Conservation (phyloP, 64 coral and sea anemone species). For the Montipora sp. region DNA sequence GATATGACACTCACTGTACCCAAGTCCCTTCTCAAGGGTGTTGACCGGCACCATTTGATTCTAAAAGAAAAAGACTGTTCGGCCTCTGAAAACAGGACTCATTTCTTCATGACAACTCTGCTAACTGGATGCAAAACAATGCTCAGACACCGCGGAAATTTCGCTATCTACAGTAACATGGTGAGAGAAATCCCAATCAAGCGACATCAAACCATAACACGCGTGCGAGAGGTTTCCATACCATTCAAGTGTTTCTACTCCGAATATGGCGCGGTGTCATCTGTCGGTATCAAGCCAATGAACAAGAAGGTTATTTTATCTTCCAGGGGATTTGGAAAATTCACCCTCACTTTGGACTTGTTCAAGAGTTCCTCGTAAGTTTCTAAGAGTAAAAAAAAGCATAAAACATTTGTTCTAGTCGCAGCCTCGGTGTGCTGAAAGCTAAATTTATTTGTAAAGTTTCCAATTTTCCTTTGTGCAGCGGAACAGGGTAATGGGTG, state of each 20-base stretch:
- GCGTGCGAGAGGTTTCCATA: constrained; percentile 29
- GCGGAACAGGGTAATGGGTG: no score
- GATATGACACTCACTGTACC: constrained; percentile 47
- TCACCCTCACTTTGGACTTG: constrained; percentile 15
- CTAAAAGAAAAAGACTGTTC: constrained; percentile 22
- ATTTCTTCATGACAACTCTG: constrained; percentile 11
- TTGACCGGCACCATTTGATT: constrained; percentile 17
- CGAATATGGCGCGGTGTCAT: constrained; percentile 35
- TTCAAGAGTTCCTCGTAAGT: not conserved
- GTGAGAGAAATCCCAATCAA: constrained; percentile 19
- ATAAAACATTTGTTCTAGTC: no score
- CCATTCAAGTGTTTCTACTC: constrained; percentile 67
- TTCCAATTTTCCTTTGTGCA: no score
- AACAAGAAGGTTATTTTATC: constrained; percentile 36
- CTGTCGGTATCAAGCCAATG: constrained; percentile 9
- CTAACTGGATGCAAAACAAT: constrained; percentile 41
- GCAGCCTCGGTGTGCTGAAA: no score
- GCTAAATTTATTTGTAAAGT: no score
- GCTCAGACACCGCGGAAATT: constrained; percentile 2
- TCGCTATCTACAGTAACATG: constrained; percentile 55
- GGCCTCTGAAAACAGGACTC: constrained; percentile 41
- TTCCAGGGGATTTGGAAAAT: constrained; percentile 11
- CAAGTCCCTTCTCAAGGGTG: constrained; percentile 28
- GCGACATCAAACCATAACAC: constrained; percentile 9
- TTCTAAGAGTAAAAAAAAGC: no score